These are phyloP conservation scores for Spongia lamella DNA, from an alignment of 37 sponge, comb jelly and placozoan genomes.

Conservation along the genomic window DNA sequence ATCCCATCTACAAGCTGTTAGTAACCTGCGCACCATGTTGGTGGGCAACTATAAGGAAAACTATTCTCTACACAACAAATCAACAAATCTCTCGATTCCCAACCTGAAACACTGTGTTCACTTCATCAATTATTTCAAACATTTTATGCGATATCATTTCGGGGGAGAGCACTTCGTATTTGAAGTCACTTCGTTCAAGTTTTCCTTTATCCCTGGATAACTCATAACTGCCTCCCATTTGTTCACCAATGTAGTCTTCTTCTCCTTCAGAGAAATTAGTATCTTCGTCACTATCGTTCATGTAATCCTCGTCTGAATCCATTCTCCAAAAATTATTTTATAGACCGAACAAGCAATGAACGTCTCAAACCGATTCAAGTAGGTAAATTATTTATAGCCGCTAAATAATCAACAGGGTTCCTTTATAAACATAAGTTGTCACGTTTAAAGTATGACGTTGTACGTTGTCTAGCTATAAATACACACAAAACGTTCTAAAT, in stretches of 20 bases:
- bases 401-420: no score
- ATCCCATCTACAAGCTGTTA: conserved; percentile 90
- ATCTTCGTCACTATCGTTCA: conserved; percentile 36
- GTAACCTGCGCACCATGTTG: conserved; percentile 65
- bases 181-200: conserved; percentile 1
- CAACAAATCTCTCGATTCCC: no score
- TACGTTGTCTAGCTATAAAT: no score
- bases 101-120: conserved; percentile 84
- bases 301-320: no score
- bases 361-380: no score
- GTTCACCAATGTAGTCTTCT: not conserved
- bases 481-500: no score
- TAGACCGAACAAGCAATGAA: no score
- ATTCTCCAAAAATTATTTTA: no score
- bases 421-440: no score
- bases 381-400: no score
- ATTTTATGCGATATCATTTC: conserved; percentile 78
- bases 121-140: conserved; percentile 80
- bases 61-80: conserved; percentile 5
- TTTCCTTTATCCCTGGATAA: no score
- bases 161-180: conserved; percentile 50
- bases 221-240: not conserved
- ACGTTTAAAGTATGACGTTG: no score
- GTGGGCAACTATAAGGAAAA: conserved; percentile 62
- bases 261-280: conserved; percentile 16